Percentiles rank a stretch among this genome's conserved stretches.
phyloP scores from a whole-genome alignment of 1,140 invertebrate genomes.

The Papilio dardanus region DNA sequence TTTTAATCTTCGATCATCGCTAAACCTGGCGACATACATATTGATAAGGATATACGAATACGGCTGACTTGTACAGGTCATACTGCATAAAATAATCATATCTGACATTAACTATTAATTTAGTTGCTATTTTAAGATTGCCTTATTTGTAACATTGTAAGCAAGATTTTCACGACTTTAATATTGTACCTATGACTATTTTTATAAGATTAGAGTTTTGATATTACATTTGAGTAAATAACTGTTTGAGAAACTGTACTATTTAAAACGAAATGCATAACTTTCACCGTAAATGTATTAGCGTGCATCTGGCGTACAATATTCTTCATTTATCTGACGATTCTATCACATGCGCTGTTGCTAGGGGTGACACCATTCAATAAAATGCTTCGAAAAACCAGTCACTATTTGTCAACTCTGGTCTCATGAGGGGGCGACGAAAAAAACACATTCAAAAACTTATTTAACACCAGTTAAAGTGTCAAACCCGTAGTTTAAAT shows the following conservation, averaged over 20 bases:
- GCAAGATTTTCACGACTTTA: too few species aligned
- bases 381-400: too few species aligned
- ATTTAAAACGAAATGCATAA: neutral
- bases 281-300: constrained; percentile 26
- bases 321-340: constrained; percentile 30
- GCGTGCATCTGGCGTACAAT: constrained; percentile 16
- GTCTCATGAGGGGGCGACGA: neutral
- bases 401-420: neutral
- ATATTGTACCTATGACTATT: too few species aligned
- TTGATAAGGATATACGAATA: neutral
- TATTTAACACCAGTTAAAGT: too few species aligned
- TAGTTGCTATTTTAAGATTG: too few species aligned
- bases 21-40: neutral
- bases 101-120: neutral
- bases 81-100: neutral
- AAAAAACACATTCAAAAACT: neutral
- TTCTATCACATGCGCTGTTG: constrained; percentile 26
- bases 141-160: too few species aligned
- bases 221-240: neutral
- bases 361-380: neutral
- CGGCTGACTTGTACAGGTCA: neutral
- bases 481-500: neutral
- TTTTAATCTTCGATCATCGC: constrained; percentile 6
- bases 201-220: neutral
- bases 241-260: neutral